Percentiles rank a stretch among this genome's conserved stretches.
Conservation (phyloP, 2,888 invertebrate genomes). For the Anthophora plumipes region DNA sequence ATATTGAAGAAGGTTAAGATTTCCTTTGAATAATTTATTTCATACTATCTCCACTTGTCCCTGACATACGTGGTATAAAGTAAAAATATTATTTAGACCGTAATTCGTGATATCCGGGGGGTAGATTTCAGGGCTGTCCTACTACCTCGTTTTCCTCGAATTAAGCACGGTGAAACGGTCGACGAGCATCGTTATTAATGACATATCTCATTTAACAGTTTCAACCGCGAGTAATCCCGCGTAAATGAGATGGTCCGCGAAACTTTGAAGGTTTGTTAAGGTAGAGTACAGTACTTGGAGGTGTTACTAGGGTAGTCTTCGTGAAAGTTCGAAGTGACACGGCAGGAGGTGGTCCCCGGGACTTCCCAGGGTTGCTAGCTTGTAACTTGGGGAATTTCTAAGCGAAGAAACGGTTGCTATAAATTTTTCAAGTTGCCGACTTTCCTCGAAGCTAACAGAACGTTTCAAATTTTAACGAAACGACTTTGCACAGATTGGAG, state of each 20-base stretch:
- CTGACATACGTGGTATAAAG: too few species aligned
- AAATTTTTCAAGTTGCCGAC: slow-evolving; percentile 1
- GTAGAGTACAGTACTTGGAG: slow-evolving; percentile 21
- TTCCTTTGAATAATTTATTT: too few species aligned
- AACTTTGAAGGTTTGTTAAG: slow-evolving; percentile 45
- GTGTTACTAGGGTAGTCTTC: slow-evolving; percentile 18
- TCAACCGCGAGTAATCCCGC: slow-evolving; percentile 44
- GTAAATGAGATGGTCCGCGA: slow-evolving; percentile 31
- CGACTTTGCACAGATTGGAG: too few species aligned
- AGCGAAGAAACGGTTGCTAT: neutral
- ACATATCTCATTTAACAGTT: slow-evolving; percentile 40
- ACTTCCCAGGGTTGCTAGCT: neutral
- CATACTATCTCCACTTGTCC: too few species aligned
- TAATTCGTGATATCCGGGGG: neutral
- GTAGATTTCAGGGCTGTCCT: slow-evolving; percentile 7
- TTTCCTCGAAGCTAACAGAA: too few species aligned
- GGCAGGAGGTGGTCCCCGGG: neutral
- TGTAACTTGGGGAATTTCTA: slow-evolving; percentile 12
- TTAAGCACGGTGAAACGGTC: slow-evolving; percentile 19
- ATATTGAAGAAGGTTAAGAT: too few species aligned
- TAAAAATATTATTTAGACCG: neutral
- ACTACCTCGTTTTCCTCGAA: neutral
- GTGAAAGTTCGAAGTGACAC: slow-evolving; percentile 19
- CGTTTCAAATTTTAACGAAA: neutral
- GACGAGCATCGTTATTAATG: slow-evolving; percentile 34